Conservation (phyloP, 2,113 vertebrate genomes). For the Meles meles region DNA sequence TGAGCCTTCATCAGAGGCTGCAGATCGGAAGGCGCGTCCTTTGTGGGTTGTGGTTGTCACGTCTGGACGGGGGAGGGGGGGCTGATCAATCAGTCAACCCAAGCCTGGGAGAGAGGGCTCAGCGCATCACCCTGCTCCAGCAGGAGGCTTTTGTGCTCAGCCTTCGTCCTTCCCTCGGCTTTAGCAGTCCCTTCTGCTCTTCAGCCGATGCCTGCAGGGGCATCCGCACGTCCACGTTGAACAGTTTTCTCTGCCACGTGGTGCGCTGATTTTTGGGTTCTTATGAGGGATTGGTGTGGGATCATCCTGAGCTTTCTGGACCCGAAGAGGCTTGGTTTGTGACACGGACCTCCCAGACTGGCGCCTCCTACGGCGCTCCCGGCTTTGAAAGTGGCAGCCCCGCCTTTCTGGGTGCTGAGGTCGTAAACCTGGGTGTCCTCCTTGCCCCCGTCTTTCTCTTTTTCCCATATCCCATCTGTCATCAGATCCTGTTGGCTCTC, state of each 20-base stretch:
- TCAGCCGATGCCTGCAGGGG: rapidly evolving
- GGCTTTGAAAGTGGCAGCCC: too few species aligned
- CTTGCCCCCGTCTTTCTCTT: background rate
- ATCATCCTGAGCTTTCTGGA: background rate
- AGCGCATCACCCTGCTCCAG: rapidly evolving
- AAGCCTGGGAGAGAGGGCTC: background rate
- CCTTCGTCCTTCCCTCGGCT: background rate
- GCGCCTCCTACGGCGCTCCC: rapidly evolving
- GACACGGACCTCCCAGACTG: rapidly evolving
- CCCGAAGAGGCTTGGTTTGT: background rate
- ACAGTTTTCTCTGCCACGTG: background rate
- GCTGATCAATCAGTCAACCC: background rate
- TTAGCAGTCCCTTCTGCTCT: rapidly evolving
- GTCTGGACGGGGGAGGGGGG: background rate
- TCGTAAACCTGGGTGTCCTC: background rate
- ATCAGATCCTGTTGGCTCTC: background rate
- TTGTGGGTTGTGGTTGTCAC: background rate
- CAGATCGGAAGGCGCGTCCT: background rate
- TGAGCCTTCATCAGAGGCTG: too few species aligned
- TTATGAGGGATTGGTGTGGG: background rate
- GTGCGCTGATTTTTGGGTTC: background rate
- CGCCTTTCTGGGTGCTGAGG: background rate
- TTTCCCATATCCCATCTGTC: background rate
- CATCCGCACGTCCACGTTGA: rapidly evolving
- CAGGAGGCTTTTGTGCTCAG: background rate